Percentiles rank a stretch among this genome's conserved stretches.
These are phyloP conservation scores for Acleris laterana DNA, from an alignment of 2,888 invertebrate species.

Conservation along the genomic window DNA sequence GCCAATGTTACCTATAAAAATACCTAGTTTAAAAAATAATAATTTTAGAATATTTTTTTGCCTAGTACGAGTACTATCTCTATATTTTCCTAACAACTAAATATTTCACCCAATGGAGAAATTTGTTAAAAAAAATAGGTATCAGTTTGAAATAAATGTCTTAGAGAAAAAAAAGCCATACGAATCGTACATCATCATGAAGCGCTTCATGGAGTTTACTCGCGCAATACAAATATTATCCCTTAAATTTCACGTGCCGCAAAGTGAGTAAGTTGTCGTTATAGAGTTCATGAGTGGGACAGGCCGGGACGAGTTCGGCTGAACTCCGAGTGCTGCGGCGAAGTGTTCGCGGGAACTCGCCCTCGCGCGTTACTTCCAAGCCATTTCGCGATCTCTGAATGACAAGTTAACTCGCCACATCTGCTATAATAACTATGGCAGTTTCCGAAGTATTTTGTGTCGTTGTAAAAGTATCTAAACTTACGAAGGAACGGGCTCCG, in stretches of 20 bases:
- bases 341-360: slow-evolving; percentile 68
- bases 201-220: too few relatives aligned
- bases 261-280: slow-evolving; percentile 71
- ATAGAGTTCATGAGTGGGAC: slow-evolving; percentile 67
- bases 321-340: slow-evolving; percentile 68
- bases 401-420: slow-evolving; percentile 65
- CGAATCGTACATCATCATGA: too few relatives aligned
- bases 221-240: slow-evolving; percentile 37
- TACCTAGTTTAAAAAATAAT: too few relatives aligned
- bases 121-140: too few relatives aligned
- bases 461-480: not conserved
- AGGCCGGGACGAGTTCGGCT: slow-evolving; percentile 61
- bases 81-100: too few relatives aligned
- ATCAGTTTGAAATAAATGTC: too few relatives aligned
- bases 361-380: slow-evolving; percentile 72
- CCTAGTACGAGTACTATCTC: too few relatives aligned
- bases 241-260: slow-evolving; percentile 55
- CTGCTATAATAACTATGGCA: slow-evolving; percentile 43
- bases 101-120: too few relatives aligned
- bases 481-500: too few relatives aligned
- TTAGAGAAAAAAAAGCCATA: too few relatives aligned
- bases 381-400: slow-evolving; percentile 71
- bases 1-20: too few relatives aligned
- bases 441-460: slow-evolving; percentile 4
- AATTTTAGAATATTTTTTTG: too few relatives aligned